These are phyloP conservation scores for Sinocyclocheilus anophthalmus DNA, from an alignment of 2,113 vertebrate genomes.

Conservation along the genomic window DNA sequence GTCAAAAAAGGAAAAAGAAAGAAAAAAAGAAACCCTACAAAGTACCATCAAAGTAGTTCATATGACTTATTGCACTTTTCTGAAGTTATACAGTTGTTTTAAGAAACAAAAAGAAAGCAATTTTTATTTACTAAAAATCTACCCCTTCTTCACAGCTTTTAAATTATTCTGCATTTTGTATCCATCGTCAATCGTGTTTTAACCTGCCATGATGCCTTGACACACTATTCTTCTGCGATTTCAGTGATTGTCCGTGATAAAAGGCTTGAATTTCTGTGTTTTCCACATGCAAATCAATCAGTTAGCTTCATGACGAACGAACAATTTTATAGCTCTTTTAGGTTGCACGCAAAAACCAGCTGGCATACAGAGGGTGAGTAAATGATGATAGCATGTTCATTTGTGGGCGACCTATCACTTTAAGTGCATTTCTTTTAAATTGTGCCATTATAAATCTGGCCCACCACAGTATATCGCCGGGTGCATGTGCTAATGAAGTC, in stretches of 20 bases:
- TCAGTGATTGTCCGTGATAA: background rate
- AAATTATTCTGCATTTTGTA: background rate
- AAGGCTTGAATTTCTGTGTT: background rate
- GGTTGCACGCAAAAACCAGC: background rate
- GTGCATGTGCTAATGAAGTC: conserved; percentile 35
- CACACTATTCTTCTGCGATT: background rate
- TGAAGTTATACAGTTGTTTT: background rate
- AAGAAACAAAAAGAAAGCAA: background rate
- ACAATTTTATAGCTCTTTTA: background rate
- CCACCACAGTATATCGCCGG: background rate
- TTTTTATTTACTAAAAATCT: background rate
- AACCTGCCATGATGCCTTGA: background rate
- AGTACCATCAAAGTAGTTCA: background rate
- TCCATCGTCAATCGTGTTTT: background rate
- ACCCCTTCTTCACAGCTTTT: background rate
- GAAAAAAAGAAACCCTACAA: background rate
- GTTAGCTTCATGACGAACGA: background rate
- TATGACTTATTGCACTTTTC: background rate
- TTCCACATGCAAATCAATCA: background rate
- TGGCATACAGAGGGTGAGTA: background rate
- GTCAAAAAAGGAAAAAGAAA: background rate
- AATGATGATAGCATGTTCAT: conserved; percentile 1
- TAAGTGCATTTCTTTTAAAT: conserved; percentile 1
- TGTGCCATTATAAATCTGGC: conserved; percentile 12
- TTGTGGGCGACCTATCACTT: background rate